phyloP scores from a whole-genome alignment of 1,140 invertebrate species.

The Chymomyza costata region DNA sequence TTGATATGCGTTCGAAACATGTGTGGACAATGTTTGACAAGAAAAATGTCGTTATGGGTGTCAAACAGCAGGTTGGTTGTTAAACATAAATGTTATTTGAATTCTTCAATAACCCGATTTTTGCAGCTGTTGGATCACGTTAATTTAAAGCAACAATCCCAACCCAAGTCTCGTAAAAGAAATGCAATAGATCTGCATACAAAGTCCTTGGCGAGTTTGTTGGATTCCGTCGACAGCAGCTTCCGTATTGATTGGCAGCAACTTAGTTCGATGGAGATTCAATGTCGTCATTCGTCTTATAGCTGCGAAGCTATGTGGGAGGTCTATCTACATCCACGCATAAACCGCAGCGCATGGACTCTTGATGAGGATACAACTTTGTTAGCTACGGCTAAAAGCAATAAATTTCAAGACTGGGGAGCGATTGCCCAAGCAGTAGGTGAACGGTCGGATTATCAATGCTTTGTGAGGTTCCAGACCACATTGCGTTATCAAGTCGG shows the following conservation, averaged over 20 bases:
- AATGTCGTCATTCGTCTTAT: slow-evolving; percentile 75
- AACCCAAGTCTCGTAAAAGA: slow-evolving; percentile 12
- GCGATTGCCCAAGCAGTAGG: slow-evolving; percentile 78
- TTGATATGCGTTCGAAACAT: slow-evolving; percentile 47
- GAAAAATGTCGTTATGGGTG: slow-evolving; percentile 50
- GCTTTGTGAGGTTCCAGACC: slow-evolving; percentile 80
- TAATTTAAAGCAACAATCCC: neutral
- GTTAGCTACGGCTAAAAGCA: slow-evolving; percentile 73
- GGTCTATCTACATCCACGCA: slow-evolving; percentile 80
- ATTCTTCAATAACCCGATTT: too few relatives aligned
- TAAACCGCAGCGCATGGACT: slow-evolving; percentile 80
- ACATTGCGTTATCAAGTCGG: slow-evolving; percentile 69
- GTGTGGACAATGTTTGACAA: slow-evolving; percentile 63
- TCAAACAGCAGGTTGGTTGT: slow-evolving; percentile 56
- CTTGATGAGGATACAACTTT: slow-evolving; percentile 78
- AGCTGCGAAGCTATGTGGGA: slow-evolving; percentile 82
- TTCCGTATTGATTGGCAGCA: slow-evolving; percentile 67
- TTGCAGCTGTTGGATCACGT: slow-evolving; percentile 43
- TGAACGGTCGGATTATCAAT: slow-evolving; percentile 80
- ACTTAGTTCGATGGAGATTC: slow-evolving; percentile 75
- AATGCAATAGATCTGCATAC: slow-evolving; percentile 28
- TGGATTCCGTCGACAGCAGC: slow-evolving; percentile 33
- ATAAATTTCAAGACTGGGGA: slow-evolving; percentile 81
- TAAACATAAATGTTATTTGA: neutral
- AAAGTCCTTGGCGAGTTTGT: slow-evolving; percentile 27